phyloP scores from a whole-genome alignment of 37 sponge, comb jelly and placozoan genomes.

The Beroe forskalii region DNA sequence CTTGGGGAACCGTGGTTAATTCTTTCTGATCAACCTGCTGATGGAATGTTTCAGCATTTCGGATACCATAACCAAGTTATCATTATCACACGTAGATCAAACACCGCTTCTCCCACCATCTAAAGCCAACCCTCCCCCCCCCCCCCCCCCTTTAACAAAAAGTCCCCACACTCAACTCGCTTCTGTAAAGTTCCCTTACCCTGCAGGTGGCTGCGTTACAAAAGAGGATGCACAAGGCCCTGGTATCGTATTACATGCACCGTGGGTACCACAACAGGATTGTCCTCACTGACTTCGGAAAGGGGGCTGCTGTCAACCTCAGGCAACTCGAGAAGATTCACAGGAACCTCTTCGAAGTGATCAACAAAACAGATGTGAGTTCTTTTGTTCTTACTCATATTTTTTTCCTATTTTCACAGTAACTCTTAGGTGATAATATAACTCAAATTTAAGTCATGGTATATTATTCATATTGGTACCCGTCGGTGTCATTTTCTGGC shows the following conservation, averaged over 20 bases:
- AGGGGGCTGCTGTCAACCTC: conserved; percentile 51
- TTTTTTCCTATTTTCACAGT: too few relatives aligned
- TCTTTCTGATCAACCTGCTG: too few relatives aligned
- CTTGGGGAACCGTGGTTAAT: too few relatives aligned
- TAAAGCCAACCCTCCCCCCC: background rate
- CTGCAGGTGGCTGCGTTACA: conserved; percentile 50
- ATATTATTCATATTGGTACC: too few relatives aligned
- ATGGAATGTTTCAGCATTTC: too few relatives aligned
- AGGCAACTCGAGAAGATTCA: conserved; percentile 42
- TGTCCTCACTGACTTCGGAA: conserved; percentile 51
- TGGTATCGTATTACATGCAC: conserved; percentile 60
- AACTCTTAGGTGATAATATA: too few relatives aligned
- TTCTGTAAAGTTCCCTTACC: background rate
- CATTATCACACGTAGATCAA: too few relatives aligned
- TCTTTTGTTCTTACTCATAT: too few relatives aligned
- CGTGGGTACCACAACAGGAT: conserved; percentile 62
- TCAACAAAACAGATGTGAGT: conserved; percentile 51
- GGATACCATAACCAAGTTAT: too few relatives aligned
- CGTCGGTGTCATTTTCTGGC: too few relatives aligned
- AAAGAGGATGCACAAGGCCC: conserved; percentile 60
- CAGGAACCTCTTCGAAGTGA: conserved; percentile 44
- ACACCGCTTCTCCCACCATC: background rate
- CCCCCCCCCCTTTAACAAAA: background rate
- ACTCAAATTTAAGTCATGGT: too few relatives aligned
- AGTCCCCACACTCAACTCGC: background rate